These are phyloP conservation scores for Bucco capensis DNA, from an alignment of 2,113 vertebrate species.

Conservation along the genomic window DNA sequence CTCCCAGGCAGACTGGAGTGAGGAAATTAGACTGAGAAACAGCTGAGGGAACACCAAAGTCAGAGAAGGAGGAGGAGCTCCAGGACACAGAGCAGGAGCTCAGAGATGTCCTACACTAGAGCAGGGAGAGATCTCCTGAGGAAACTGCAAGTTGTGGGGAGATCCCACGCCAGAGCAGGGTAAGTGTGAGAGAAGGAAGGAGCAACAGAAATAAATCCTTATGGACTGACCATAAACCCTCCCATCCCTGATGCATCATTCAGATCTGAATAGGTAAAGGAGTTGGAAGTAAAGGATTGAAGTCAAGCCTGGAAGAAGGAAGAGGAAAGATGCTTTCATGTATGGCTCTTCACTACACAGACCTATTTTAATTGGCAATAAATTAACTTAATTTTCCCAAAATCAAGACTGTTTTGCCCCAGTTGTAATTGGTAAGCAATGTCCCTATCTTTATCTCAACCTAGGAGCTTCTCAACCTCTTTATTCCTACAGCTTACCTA, in stretches of 20 bases:
- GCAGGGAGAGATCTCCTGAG: background rate
- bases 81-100: background rate
- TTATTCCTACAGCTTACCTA: background rate
- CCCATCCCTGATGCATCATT: background rate
- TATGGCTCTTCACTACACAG: background rate
- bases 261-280: background rate
- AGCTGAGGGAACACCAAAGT: background rate
- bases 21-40: background rate
- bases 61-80: background rate
- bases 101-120: background rate
- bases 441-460: background rate
- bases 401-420: background rate
- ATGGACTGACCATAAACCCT: background rate
- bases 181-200: background rate
- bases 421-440: background rate
- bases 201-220: background rate
- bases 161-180: rapidly evolving
- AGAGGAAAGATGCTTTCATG: background rate
- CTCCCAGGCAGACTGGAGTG: background rate
- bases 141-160: background rate
- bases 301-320: background rate
- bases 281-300: background rate
- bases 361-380: background rate
- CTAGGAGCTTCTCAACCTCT: background rate
- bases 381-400: background rate